phyloP scores from a whole-genome alignment of 2,113 vertebrate species.

The Varanus salvator region DNA sequence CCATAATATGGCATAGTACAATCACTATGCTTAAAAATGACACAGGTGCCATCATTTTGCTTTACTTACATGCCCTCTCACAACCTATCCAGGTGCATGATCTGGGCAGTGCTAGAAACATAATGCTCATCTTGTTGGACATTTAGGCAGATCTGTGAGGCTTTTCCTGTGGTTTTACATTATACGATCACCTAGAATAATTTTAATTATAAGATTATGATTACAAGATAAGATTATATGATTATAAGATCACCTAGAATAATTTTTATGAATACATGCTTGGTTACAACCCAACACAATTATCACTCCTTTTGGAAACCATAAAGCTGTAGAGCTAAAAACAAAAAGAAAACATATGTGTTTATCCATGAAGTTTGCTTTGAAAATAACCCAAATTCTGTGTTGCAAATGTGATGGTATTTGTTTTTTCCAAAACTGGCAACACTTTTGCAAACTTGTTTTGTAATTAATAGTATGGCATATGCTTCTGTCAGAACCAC shows the following conservation, averaged over 20 bases:
- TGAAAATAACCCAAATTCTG: constrained; percentile 34
- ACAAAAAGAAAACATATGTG: constrained; percentile 13
- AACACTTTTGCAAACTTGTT: constrained; percentile 61
- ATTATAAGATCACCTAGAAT: background rate
- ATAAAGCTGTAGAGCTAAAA: background rate
- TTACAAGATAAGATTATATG: no score
- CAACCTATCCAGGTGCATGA: background rate
- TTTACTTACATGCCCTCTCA: background rate
- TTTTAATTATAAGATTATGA: constrained; percentile 13
- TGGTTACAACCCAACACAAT: background rate
- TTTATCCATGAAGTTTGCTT: constrained; percentile 39
- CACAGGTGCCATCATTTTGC: background rate
- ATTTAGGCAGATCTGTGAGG: background rate
- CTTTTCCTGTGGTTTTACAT: background rate
- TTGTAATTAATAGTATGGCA: constrained; percentile 60
- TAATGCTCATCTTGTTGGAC: background rate
- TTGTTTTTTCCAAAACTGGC: constrained; percentile 52
- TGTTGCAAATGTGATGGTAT: constrained; percentile 38
- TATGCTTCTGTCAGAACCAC: constrained; percentile 66
- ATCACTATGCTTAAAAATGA: background rate
- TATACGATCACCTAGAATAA: background rate
- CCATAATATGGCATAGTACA: background rate
- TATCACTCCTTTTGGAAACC: constrained; percentile 14
- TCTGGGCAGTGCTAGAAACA: background rate
- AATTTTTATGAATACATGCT: background rate